Percentiles rank a stretch among this genome's conserved stretches.
Conservation (phyloP, 2,888 invertebrate species). For the Pristionchus arcanus region DNA sequence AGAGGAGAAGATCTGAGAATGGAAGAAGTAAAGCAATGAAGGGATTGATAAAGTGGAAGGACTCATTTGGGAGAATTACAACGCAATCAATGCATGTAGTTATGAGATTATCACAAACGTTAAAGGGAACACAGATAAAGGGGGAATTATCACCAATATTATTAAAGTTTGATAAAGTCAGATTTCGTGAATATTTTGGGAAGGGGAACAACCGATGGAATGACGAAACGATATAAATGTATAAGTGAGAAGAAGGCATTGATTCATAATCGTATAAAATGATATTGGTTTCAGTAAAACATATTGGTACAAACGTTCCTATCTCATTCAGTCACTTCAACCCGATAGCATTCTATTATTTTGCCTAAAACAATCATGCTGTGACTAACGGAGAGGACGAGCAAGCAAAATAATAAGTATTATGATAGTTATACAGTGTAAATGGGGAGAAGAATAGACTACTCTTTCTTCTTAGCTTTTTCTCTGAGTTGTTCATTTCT, state of each 20-base stretch:
- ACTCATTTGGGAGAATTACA: slow-evolving; percentile 24
- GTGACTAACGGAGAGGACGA: background rate
- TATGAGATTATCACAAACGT: slow-evolving; percentile 7
- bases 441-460: background rate
- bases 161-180: background rate
- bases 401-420: background rate
- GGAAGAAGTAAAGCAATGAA: background rate
- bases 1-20: background rate
- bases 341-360: background rate
- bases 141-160: background rate
- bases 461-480: background rate
- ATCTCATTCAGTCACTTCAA: background rate
- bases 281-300: background rate
- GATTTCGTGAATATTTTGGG: background rate
- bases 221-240: background rate
- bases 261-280: background rate
- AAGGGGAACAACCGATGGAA: slow-evolving; percentile 6
- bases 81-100: slow-evolving; percentile 20
- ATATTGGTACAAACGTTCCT: slow-evolving; percentile 13
- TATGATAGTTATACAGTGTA: background rate
- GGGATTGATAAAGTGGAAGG: background rate
- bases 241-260: background rate
- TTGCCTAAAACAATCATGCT: background rate
- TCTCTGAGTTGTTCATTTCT: background rate
- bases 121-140: background rate